Base-by-base conservation (phyloP, 2,888 invertebrate species). In the Tolmerus cingulatus region DNA sequence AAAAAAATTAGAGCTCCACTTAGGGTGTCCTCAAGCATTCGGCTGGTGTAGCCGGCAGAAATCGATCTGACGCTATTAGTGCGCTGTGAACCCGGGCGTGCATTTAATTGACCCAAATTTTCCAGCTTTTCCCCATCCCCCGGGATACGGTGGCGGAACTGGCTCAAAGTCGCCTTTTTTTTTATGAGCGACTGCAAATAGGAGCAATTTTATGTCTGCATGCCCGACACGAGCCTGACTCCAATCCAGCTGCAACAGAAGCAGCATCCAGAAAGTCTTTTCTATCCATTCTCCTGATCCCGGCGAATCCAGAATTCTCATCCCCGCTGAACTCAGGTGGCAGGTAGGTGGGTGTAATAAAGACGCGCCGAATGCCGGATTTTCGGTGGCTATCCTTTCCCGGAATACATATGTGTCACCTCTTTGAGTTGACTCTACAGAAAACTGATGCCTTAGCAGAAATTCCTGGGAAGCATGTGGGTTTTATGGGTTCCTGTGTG, bases 71-170 rank as follows among this genome's bases (percentile, higher is more conserved):
- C 74, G 85, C 74, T 74, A 85, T 74, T 85, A 74, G 74, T 74
- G 85, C 74, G 74, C 85, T 43, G 43, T 74, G 74, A 85, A 85
- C 85, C 74, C 30, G 74, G 85, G 85, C 85, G 74, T 85, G 85
- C 85, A 85, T 85, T 74, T 85, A 85, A 85, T 85, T 85, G 85
- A 85, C 85, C 85, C 74, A 85, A 74, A 85, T 85, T 74, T 85
- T 37, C 27, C 74, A 43, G 74, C 51, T 43, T 74, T 27, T 74
- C 85, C 40, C 40, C 14, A 74, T 74, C 74, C 27, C 27, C 27
- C 34, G 30, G 9, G 66, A 66, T 23, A 66, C 27, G 23, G 23
- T 19, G 23, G 16, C 27, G 9, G 51, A 79, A 46, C 51, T 27
- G 40, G 23, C 30, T 51, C 46, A 79, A 79, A 79, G 51, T 79